Evolutionary conservation across 2,113 vertebrate species (phyloP).

Genomic region (Ia io): DNA sequence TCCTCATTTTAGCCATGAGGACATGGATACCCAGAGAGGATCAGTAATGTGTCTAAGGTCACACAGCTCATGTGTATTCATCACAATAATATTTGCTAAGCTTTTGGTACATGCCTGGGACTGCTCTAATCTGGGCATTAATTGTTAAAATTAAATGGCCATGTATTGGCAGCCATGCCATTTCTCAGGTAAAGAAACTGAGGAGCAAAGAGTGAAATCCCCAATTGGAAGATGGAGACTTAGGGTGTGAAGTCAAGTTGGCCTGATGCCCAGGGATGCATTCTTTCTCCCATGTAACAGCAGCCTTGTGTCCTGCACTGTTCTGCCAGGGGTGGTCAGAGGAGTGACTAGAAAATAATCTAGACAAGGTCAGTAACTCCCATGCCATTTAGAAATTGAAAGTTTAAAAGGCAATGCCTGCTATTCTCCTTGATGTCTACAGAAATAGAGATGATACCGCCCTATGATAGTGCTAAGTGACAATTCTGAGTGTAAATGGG

Average conservation of each 20-base stretch:
- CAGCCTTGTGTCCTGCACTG: neutral
- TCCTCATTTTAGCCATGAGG: neutral
- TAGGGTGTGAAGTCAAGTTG: neutral
- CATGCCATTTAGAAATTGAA: constrained; percentile 22
- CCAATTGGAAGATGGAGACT: neutral
- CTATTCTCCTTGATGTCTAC: constrained; percentile 53
- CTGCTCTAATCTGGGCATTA: neutral
- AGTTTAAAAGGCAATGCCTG: constrained; percentile 50
- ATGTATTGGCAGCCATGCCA: neutral
- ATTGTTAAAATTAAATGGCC: neutral
- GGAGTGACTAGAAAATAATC: neutral
- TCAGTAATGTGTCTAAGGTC: neutral
- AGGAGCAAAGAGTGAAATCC: neutral
- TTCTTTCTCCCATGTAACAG: neutral
- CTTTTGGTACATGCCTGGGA: neutral
- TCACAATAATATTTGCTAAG: neutral
- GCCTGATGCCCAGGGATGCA: neutral
- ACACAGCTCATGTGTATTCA: neutral
- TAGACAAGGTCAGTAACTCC: constrained; percentile 56
- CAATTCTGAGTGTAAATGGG: constrained; percentile 65
- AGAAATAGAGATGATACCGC: constrained; percentile 49
- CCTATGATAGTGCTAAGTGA: constrained; percentile 63
- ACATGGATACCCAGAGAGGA: neutral
- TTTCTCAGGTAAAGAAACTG: neutral
- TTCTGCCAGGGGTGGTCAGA: neutral